Evolutionary conservation across 2,113 vertebrate genomes (phyloP), one percentile per base, ranked within the genome.

Genomic region (Cynocephalus volans): DNA sequence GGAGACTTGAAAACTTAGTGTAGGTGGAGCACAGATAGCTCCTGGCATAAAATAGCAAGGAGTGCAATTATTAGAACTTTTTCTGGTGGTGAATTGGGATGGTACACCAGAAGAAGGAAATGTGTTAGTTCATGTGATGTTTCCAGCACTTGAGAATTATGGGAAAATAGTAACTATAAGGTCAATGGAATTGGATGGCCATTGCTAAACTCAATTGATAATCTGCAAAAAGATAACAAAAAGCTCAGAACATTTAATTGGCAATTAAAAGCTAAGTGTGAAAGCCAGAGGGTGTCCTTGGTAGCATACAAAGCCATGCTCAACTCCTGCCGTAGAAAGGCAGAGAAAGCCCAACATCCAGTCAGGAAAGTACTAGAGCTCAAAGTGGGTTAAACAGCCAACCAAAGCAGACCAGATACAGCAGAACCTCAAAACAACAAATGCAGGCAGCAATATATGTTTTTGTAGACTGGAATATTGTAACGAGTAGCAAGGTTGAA

Each of bases 151-250:
- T 77, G 60, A 90, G 67, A 81, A 67, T 58, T 54, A 75, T 60
- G 54, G 60, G 36, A 85, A 92, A 81, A 81, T 50, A 65, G 12
- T 91, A 93, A 96, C 41, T 48, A 31, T 19, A 56, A 77, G 24
- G 6, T 73, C 12, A 60, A 18, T 23, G 23, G 33, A 86, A 31
- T 33, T 88, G 33, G 6, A 45, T 92, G 45, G 21, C 9, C 31
- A 81, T 76, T 95, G 58, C 15, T 89, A 93, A 69, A 3, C 2
- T 84, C 33, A 96, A 12, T 14, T n/a, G 41, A 72, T 93, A 1
- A 0, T 60, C 54, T 95, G 76, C 65, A 84, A 88, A 95, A 87
- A 81, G 58, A 58, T 48, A 64, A 64, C 10, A 62, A 88, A 86
- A 93, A 79, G n/a, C 21, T 80, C 54, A 95, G 41, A 83, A 60